Base-by-base conservation (phyloP, 2,113 vertebrate species). In the Corvus moneduloides region DNA sequence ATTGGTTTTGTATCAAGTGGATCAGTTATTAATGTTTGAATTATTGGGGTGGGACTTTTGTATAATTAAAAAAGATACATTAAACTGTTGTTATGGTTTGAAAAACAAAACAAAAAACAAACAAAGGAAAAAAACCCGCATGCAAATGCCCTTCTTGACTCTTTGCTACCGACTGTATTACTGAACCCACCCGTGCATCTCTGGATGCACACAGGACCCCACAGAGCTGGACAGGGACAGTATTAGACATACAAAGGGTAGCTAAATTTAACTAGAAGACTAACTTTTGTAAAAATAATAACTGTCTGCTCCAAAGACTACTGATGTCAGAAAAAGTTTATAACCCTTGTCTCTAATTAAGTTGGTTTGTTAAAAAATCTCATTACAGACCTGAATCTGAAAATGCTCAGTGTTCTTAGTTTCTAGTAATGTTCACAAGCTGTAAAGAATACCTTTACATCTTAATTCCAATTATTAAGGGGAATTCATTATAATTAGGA, bases 331-430 rank as follows among this genome's bases (percentile, higher is more conserved):
- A 39, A 84, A 37, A 85, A 18, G 19, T 72, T 54, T 61, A 7
- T 13, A 81, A 72, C 9, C 13, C 35, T 91, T 24, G n/a, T 64
- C 78, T 94, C 32, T 91, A 91, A 93, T 93, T 91, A 95, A n/a
- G 39, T 8, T 54, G 21, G 35, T 81, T 64, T 87, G 74, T 76
- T 67, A 39, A 73, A 89, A 74, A 37, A 21, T 13, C 54, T 78
- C 41, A 21, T 86, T 92, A 52, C 37, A 88, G 51, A 64, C 33
- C 46, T 61, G 58, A 79, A 48, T 68, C 41, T 46, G 20, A 84
- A 91, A 84, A 35, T 59, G 16, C 17, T 81, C 10, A 11, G 16
- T 54, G 19, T 67, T 84, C 39, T 67, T 72, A 33, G 10, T 49
- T 82, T 91, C 54, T 26, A 49, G n/a, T 28, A 32, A 96, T 58